phyloP scores from a whole-genome alignment of 2,888 invertebrate species.

The Gibbula magus region DNA sequence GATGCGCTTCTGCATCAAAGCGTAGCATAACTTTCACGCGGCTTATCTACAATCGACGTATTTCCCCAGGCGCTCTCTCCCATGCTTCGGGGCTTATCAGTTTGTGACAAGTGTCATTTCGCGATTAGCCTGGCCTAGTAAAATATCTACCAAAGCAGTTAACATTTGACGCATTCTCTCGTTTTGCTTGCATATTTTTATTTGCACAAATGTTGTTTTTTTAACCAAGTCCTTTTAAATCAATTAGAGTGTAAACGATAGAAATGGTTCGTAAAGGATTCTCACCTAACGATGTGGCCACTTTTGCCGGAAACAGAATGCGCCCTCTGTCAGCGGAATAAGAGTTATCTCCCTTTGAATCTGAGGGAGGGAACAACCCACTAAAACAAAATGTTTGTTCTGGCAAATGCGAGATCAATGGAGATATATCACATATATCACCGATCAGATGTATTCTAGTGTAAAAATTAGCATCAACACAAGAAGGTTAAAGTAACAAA shows the following conservation, averaged over 20 bases:
- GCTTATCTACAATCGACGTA: too few relatives aligned
- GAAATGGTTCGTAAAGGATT: not conserved
- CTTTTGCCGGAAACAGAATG: not conserved
- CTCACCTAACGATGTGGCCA: not conserved
- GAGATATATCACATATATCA: too few relatives aligned
- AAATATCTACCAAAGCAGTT: not conserved
- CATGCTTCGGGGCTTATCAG: not conserved
- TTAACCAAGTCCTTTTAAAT: too few relatives aligned
- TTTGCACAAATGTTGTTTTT: not conserved
- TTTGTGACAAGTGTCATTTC: conserved; percentile 1
- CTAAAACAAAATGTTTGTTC: too few relatives aligned
- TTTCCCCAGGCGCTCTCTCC: not conserved
- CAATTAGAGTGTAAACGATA: too few relatives aligned
- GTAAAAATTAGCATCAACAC: too few relatives aligned
- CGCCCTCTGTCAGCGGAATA: not conserved
- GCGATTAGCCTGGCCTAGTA: not conserved
- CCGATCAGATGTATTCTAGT: too few relatives aligned
- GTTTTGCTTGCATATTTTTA: not conserved
- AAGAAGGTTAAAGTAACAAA: too few relatives aligned
- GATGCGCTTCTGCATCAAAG: not conserved
- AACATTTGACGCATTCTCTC: too few relatives aligned
- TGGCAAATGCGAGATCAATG: too few relatives aligned
- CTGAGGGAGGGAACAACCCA: too few relatives aligned
- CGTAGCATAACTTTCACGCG: not conserved
- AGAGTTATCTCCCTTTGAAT: not conserved